Percentiles rank a stretch among this genome's conserved stretches.
Conservation (phyloP, 2,113 vertebrate genomes). For the Melierax canorus region DNA sequence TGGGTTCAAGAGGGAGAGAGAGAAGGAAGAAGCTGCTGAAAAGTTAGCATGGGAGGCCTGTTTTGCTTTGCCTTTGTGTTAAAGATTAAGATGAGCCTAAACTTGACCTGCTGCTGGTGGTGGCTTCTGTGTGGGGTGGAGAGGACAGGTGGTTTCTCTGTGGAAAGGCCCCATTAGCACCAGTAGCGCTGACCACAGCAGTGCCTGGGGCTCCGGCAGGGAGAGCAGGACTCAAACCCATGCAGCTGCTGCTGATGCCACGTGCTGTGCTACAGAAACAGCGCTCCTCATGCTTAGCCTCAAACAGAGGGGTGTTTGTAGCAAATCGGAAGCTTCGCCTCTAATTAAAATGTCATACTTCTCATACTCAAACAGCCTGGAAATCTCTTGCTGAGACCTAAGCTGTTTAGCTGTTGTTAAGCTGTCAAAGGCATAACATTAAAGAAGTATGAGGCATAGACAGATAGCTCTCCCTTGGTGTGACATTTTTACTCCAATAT, state of each 20-base stretch:
- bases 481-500: background rate
- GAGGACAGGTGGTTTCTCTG: background rate
- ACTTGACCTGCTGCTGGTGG: rapidly evolving
- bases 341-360: background rate
- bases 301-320: background rate
- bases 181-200: rapidly evolving
- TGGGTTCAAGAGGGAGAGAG: background rate
- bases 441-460: background rate
- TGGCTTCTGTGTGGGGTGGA: background rate
- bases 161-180: too few species aligned
- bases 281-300: rapidly evolving
- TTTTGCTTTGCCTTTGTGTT: too few species aligned
- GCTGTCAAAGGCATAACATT: background rate
- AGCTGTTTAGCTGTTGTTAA: background rate
- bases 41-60: background rate
- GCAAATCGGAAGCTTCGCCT: background rate
- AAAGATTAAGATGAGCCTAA: background rate
- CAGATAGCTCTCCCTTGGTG: background rate
- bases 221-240: background rate
- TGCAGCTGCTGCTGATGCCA: background rate
- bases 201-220: background rate
- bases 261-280: background rate
- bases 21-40: background rate
- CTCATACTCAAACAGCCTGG: background rate
- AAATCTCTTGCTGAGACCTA: background rate